Evolutionary conservation across 2,888 invertebrate genomes (phyloP).

Genomic region (Lithophane leautieri): DNA sequence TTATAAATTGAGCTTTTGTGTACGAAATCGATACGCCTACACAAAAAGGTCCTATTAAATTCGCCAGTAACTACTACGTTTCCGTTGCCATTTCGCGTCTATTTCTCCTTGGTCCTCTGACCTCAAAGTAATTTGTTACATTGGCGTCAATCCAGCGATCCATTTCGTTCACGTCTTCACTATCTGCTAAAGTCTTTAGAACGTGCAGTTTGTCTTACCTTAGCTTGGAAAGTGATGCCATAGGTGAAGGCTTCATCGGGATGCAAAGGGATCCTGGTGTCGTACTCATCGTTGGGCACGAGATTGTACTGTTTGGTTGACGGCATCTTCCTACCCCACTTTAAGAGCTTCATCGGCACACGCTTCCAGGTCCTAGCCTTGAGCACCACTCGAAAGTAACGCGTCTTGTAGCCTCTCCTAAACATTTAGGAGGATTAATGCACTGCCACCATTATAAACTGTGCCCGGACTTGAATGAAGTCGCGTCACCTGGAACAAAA

Average conservation of each 20-base stretch:
- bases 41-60: conserved; percentile 28
- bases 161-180: conserved; percentile 18
- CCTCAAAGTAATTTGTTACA: conserved; percentile 45
- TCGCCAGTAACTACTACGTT: conserved; percentile 12
- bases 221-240: conserved; percentile 99
- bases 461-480: conserved; percentile 17
- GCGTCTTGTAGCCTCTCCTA: conserved; percentile 81
- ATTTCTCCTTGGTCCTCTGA: conserved; percentile 34
- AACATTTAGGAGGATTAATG: conserved; percentile 81
- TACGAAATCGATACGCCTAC: conserved; percentile 8
- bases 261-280: conserved; percentile 98
- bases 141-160: conserved; percentile 41
- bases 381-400: conserved; percentile 82
- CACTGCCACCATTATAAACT: conserved; percentile 52
- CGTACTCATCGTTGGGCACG: conserved; percentile 98
- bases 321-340: conserved; percentile 93
- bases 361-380: conserved; percentile 82
- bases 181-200: conserved; percentile 27
- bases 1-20: conserved; percentile 12
- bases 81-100: conserved; percentile 15
- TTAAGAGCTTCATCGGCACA: conserved; percentile 85
- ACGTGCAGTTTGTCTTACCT: conserved; percentile 91
- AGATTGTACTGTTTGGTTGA: conserved; percentile 97
- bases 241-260: conserved; percentile 99
- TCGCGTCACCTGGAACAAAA: conserved; percentile 61